Base-by-base conservation (phyloP, 2,888 invertebrate species). In the Agonopterix subpropinquella region DNA sequence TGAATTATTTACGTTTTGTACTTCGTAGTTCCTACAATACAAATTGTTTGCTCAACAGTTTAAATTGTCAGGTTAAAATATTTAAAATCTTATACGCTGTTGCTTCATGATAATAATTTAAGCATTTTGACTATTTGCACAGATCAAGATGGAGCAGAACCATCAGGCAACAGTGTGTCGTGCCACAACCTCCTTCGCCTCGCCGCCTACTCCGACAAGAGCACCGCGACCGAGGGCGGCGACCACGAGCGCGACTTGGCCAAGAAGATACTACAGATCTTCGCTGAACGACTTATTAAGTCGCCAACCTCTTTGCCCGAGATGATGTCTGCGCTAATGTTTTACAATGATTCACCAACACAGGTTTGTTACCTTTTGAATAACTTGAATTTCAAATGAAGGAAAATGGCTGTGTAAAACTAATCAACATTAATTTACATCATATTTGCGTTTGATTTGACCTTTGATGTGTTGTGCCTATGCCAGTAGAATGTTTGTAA, bases 101-200 rank as follows among this genome's bases (percentile, higher is more conserved):
- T 0, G 28, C 28, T 28, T 28, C 28, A 28, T 28, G 28, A 5
- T 28, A 28, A 28, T 28, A 28, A 39, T 39, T n/a, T 39, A 39
- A 10, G n/a, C 39, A 39, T 10, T 39, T 39, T 39, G 4, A 4
- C 4, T 7, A 39, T 42, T 15, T 44, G 3, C 61, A 1, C 74
- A 97, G 98, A 96, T 75, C 95, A 96, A 79, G 98, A 98, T 73
- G 97, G 97, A 10, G 98, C 98, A 0, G 98, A 98, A 70, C 98
- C 98, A 0, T 94, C 95, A 41, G 95, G 97, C 36, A 98, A 98
- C 76, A 97, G 97, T 43, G 94, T 98, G 0, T 89, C 97, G 0
- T 94, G 94, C 13, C 91, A 92, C 65, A 98, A 98, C 83, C 85
- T 97, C 11, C 88, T 94, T 36, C 90, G 95, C 5, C 84, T 98